Evolutionary conservation across 2,797 vertebrate species (phyloP).

Genomic region (Chiloscyllium punctatum): DNA sequence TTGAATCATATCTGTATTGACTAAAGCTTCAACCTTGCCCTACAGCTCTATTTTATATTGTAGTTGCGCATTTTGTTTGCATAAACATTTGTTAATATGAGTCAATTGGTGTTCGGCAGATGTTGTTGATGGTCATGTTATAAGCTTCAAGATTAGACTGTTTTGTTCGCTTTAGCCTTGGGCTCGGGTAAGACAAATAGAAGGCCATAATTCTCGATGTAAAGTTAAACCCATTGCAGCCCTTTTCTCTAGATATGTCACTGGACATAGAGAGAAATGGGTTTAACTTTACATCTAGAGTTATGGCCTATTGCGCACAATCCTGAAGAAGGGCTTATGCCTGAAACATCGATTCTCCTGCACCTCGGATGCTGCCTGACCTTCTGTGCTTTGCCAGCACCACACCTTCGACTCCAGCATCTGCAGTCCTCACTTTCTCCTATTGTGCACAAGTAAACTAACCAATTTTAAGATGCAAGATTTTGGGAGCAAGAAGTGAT

Average conservation of each 20-base stretch:
- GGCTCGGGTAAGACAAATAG: not conserved
- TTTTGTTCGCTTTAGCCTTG: not conserved
- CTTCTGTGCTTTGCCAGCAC: no score
- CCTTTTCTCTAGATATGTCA: not conserved
- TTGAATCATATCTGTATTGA: not conserved
- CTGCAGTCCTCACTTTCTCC: no score
- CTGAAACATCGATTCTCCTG: no score
- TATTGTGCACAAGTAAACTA: not conserved
- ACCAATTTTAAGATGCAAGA: not conserved
- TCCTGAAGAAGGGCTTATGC: no score
- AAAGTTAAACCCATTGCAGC: no score
- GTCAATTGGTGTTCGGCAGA: not conserved
- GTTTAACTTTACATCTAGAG: not conserved
- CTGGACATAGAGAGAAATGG: not conserved
- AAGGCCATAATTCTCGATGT: no score
- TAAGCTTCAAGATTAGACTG: not conserved
- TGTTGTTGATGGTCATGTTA: not conserved
- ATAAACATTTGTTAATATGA: not conserved
- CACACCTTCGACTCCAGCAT: no score
- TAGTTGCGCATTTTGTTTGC: not conserved
- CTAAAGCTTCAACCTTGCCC: not conserved
- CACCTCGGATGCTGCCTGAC: no score
- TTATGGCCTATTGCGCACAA: not conserved
- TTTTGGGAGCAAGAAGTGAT: not conserved
- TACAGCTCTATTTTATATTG: not conserved